A percentile compares a stretch with the other conserved stretches of the same genome.
Evolutionary conservation across 2,113 vertebrate species (phyloP).

Genomic region (Ciconia stormi): DNA sequence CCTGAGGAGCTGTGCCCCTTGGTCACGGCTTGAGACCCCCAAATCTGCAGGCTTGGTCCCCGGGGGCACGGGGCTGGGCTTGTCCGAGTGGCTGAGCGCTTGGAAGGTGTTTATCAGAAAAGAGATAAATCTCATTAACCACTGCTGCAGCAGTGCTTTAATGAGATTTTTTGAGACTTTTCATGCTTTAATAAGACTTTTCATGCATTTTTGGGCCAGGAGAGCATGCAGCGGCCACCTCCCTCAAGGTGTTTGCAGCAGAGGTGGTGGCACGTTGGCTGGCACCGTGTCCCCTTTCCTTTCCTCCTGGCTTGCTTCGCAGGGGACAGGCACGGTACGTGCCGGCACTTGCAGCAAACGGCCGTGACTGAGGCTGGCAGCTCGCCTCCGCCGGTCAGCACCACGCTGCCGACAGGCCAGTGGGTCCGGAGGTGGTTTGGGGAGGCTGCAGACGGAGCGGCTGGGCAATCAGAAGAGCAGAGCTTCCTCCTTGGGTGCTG

Average conservation of each 20-base stretch:
- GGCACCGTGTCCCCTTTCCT: background rate
- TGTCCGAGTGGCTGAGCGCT: accelerated
- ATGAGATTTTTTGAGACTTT: background rate
- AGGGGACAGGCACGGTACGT: background rate
- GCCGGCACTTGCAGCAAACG: background rate
- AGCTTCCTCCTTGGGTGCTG: background rate
- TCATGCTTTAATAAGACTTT: background rate
- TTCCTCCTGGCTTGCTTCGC: background rate
- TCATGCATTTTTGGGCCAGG: background rate
- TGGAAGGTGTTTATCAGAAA: background rate
- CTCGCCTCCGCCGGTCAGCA: background rate
- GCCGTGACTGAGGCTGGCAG: background rate
- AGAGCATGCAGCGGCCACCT: background rate
- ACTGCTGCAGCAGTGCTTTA: background rate
- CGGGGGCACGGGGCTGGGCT: background rate
- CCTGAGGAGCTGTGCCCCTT: background rate
- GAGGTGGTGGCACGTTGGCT: background rate
- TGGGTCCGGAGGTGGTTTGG: background rate
- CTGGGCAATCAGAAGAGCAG: background rate
- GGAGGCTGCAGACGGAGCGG: background rate
- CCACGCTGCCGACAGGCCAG: background rate
- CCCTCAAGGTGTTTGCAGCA: background rate
- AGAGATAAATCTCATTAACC: background rate
- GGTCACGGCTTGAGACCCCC: background rate
- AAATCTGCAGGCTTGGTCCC: background rate